Evolutionary conservation across 2,797 vertebrate species (phyloP), one percentile per base, ranked within the genome.

Genomic region (Pterois miles): DNA sequence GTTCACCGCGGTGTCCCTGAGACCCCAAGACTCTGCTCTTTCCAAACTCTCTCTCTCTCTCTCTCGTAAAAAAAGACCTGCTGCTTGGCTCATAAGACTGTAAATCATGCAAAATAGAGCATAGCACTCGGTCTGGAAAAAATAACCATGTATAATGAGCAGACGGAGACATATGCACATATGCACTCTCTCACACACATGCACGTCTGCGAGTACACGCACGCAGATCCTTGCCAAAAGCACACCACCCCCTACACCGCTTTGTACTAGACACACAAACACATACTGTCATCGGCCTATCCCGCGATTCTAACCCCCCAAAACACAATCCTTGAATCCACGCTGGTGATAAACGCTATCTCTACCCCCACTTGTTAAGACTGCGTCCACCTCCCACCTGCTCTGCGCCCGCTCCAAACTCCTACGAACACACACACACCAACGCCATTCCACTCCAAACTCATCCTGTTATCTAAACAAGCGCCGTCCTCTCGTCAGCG

Each of bases 401-500:
- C 84, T 91, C 83, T 14, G 64, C 65, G 43, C 60, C 71, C 86
- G 81, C 85, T 56, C 59, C 58, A 71, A 76, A 80, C 59, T 80
- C 70, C 53, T 79, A 78, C 57, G 71, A 54, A 83, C 69, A 63
- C 48, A 58, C 27, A 25, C 79, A 83, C 54, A 64, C 73, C 20
- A 71, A 74, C 53, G 25, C 81, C 79, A 81, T 83, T 83, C 85
- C 88, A 89, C 89, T 89, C 90, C 83, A 88, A 90, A 91, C 86
- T 93, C 92, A 91, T 92, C 91, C 88, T 80, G 94, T 92, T 94
- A 92, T 93, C 92, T 93, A 92, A 93, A 93, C 92, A 89, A 93
- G 91, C 86, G 74, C 43, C 77, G 72, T 91, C 83, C 86, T 89
- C 92, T 89, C 80, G 81, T 92, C 88, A 85, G 77, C 77, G 76